Base-by-base conservation (phyloP, 2,113 vertebrate genomes). In the Rostratula benghalensis region DNA sequence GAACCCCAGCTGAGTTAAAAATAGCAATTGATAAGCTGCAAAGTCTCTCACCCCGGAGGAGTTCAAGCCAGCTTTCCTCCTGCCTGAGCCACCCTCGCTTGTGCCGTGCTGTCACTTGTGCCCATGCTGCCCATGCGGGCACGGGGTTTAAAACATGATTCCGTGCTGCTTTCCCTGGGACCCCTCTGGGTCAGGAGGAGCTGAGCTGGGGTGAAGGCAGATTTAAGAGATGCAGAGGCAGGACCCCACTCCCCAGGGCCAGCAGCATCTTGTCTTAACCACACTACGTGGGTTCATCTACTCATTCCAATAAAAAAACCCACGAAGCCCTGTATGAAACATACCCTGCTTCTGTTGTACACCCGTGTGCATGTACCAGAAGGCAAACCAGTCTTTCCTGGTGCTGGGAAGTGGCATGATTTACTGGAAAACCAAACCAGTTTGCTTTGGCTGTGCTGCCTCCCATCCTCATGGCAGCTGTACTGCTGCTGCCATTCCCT, bases 341-440 rank as follows among this genome's bases (percentile, higher is more conserved):
- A 50, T 39, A 3, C 23, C 30, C 33, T 67, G 22, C 45, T n/a
- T 30, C 57, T n/a, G 9, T 73, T 39, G 1, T 20, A 24, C 27
- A 1, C 51, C 22, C 12, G n/a, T 3, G 25, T 50, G 7, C 15
- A 1, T 6, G 25, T 41, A 20, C 50, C 39, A 86, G 65, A 57
- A 87, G 33, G 28, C 10, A 71, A 93, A 64, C 5, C 17, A 13
- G 11, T 8, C 23, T 37, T 43, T 64, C 61, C 69, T 2, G 25
- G 50, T 59, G 77, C 69, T 89, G 60, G 68, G 50, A 84, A 75
- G 20, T 6, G 41, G n/a, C n/a, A n/a, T 37, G n/a, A 85, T 90
- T 92, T 90, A 76, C 75, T 92, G 87, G 92, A 64, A 96, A 91
- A 69, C 46, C 43, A 61, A 89, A 56, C 16, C 77, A 69, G 87